Evolutionary conservation across 2,113 vertebrate species (phyloP), one percentile per base, ranked within the genome.

Genomic region (Hippotragus niger): DNA sequence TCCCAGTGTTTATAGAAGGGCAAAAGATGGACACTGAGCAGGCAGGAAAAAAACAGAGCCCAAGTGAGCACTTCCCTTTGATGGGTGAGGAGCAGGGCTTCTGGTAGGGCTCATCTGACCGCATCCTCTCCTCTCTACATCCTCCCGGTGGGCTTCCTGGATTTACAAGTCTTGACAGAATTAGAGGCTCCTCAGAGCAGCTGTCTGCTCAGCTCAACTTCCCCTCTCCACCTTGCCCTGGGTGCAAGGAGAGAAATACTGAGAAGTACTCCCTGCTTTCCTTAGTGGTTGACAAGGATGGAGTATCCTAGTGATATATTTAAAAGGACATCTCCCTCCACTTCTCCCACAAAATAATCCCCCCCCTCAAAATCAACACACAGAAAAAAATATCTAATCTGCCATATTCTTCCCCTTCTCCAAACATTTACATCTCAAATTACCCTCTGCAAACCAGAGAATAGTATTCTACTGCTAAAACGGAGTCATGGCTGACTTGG

Each of bases 41-140:
- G 6, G 53, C 8, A n/a, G 45, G 12, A 86, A 8, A 15, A 27
- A 27, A 57, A 21, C 9, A 33, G 62, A 88, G 40, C 36, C 6
- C 31, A 55, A 19, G 9, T 5, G 21, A 71, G 12, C 9, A 5
- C 29, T 92, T 55, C 16, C 11, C 5, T 43, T 17, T 10, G 3
- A 2, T 5, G 13, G 78, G 58, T 23, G 36, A 84, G 53, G 53
- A 19, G 10, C 10, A 58, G 47, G 47, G 23, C 62, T 21, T 71
- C 36, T 33, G 8, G 14, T 5, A 13, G 52, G 33, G 25, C 25
- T n/a, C 2, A 1, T 14, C 11, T 6, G 29, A 4, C 40, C 14
- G 1, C 47, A 55, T 43, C 50, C 25, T 47, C 64, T 74, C 76
- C 50, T 95, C 21, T 57, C 64, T 29, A 3, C 17, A 16, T 21